Conservation (phyloP, 2,888 invertebrate species). For the Epinotia nisella region DNA sequence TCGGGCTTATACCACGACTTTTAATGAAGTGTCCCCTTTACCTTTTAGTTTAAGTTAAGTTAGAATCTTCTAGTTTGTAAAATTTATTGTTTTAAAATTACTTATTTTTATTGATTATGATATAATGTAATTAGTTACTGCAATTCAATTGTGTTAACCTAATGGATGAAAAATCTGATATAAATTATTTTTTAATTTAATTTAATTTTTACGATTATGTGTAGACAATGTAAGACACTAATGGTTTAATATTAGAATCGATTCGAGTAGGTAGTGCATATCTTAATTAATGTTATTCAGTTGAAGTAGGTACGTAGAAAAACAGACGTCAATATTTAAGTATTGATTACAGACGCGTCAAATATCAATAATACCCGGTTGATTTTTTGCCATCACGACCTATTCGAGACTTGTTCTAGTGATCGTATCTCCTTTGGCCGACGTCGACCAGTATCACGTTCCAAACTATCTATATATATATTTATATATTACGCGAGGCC, state of each 20-base stretch:
- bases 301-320: slow-evolving; percentile 12
- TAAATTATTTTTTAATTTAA: too few relatives aligned
- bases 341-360: slow-evolving; percentile 25
- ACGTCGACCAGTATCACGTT: slow-evolving; percentile 51
- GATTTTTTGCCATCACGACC: slow-evolving; percentile 56
- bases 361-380: slow-evolving; percentile 45
- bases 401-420: slow-evolving; percentile 57
- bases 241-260: slow-evolving; percentile 2
- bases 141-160: too few relatives aligned
- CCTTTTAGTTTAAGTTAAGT: too few relatives aligned
- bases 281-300: slow-evolving; percentile 27
- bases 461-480: too few relatives aligned
- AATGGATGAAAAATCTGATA: too few relatives aligned
- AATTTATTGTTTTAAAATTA: too few relatives aligned
- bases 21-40: slow-evolving; percentile 3
- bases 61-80: too few relatives aligned
- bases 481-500: too few relatives aligned
- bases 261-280: slow-evolving; percentile 3
- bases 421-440: slow-evolving; percentile 47
- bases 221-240: background rate
- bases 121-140: too few relatives aligned
- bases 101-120: too few relatives aligned
- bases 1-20: slow-evolving; percentile 13
- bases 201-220: slow-evolving; percentile 23
- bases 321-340: slow-evolving; percentile 22